These are phyloP conservation scores for Neodontobutis hainanensis DNA, from an alignment of 2,113 vertebrate species.

Conservation along the genomic window DNA sequence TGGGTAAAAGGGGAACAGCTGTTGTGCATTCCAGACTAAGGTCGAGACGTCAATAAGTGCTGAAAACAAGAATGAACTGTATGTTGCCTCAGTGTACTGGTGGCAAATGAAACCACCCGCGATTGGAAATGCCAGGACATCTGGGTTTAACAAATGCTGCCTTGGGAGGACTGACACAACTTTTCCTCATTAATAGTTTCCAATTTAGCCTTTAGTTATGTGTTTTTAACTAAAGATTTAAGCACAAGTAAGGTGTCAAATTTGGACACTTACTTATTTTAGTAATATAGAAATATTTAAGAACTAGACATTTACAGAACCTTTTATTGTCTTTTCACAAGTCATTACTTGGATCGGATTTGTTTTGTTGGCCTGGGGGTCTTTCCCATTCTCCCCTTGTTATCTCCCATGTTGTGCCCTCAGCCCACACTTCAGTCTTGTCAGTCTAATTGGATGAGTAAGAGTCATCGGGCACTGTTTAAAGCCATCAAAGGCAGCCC, in stretches of 20 bases:
- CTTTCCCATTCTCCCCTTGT: constrained; percentile 39
- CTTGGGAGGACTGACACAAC: constrained; percentile 25
- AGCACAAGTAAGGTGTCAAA: too few relatives aligned
- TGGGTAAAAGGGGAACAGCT: constrained; percentile 69
- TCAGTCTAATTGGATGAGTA: constrained; percentile 76
- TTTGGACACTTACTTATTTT: background rate
- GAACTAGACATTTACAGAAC: background rate
- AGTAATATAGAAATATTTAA: too few relatives aligned
- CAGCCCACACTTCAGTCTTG: constrained; percentile 55
- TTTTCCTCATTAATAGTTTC: constrained; percentile 17
- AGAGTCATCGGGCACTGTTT: constrained; percentile 78
- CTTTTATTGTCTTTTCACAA: constrained; percentile 41
- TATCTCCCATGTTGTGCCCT: constrained; percentile 33
- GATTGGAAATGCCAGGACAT: constrained; percentile 70
- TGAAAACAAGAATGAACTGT: constrained; percentile 68
- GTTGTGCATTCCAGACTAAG: constrained; percentile 75
- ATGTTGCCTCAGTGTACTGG: constrained; percentile 54
- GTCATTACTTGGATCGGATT: constrained; percentile 20
- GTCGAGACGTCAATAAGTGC: constrained; percentile 63
- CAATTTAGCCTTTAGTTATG: background rate
- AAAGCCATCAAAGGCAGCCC: constrained; percentile 76
- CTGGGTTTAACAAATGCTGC: constrained; percentile 48
- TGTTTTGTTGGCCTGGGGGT: constrained; percentile 29
- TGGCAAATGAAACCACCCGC: constrained; percentile 64
- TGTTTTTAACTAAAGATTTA: constrained; percentile 13